A percentile compares a stretch with the other conserved stretches of the same genome.
Conservation (phyloP, 1,140 invertebrate species). For the Macrocentrus cingulum region DNA sequence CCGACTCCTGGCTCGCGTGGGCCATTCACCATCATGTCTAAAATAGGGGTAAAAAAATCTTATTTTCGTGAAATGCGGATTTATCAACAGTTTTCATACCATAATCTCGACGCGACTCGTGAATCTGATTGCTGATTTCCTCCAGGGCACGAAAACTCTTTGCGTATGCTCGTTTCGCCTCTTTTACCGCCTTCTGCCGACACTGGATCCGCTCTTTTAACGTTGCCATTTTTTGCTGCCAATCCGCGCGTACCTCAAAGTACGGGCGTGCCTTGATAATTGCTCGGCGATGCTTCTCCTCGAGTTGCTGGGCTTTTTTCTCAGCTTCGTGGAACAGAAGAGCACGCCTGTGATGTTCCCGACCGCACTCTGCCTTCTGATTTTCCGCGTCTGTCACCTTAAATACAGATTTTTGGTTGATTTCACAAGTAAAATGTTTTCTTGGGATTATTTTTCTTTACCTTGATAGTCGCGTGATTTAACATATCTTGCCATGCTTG, state of each 20-base stretch:
- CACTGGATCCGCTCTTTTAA: conserved; percentile 82
- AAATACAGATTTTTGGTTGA: background rate
- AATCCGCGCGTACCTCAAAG: conserved; percentile 86
- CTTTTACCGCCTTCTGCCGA: conserved; percentile 75
- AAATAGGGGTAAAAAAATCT: conserved; percentile 24
- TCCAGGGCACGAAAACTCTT: conserved; percentile 84
- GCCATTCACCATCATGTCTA: conserved; percentile 58
- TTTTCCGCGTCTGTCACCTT: conserved; percentile 94
- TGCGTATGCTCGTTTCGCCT: conserved; percentile 80
- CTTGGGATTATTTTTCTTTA: conserved; percentile 43
- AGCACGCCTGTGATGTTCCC: conserved; percentile 81
- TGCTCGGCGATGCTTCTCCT: conserved; percentile 75
- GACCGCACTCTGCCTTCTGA: conserved; percentile 81
- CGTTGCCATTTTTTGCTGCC: conserved; percentile 82
- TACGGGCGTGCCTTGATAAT: conserved; percentile 87
- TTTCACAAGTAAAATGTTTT: background rate
- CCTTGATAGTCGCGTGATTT: conserved; percentile 88
- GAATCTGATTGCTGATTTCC: conserved; percentile 92
- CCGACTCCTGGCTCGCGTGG: conserved; percentile 88
- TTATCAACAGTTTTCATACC: no score
- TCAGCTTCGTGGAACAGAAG: conserved; percentile 76
- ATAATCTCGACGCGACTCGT: conserved; percentile 67
- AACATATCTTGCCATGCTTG: conserved; percentile 93
- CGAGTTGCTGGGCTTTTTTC: conserved; percentile 73
- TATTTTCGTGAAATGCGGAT: no score